Conservation (phyloP, 2,113 vertebrate genomes). For the Silurus asotus region DNA sequence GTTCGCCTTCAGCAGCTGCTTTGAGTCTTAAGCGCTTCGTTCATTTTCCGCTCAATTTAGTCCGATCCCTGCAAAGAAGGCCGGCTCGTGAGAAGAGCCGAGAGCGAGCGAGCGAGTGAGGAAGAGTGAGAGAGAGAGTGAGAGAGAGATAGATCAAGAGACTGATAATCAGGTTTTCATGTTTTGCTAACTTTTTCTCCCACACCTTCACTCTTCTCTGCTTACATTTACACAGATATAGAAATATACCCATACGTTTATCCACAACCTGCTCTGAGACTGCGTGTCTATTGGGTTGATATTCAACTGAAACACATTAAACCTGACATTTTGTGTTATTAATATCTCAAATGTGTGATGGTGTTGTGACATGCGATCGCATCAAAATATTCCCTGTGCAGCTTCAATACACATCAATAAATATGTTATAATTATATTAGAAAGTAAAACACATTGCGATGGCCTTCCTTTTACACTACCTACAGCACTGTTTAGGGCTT, state of each 20-base stretch:
- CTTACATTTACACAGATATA: neutral
- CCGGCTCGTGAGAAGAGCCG: conserved; percentile 9
- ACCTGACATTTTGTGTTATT: neutral
- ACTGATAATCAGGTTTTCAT: neutral
- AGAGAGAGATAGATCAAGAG: neutral
- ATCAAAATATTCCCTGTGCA: neutral
- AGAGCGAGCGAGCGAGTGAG: neutral
- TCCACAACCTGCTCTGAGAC: neutral
- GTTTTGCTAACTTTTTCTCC: neutral
- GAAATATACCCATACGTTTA: neutral
- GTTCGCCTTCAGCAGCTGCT: conserved; percentile 43
- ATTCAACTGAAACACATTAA: neutral
- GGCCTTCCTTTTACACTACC: neutral
- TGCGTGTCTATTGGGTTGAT: neutral
- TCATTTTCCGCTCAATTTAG: conserved; percentile 57
- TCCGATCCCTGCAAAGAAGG: conserved; percentile 19
- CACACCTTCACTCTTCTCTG: neutral
- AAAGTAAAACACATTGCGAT: neutral
- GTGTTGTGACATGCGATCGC: neutral
- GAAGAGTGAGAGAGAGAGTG: neutral
- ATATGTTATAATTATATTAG: neutral
- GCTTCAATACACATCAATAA: neutral
- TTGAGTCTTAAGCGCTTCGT: conserved; percentile 42
- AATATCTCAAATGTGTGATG: neutral
- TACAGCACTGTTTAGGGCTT: too few species aligned